Base-by-base conservation (phyloP, 1,140 invertebrate genomes). In the Argopecten irradians region DNA sequence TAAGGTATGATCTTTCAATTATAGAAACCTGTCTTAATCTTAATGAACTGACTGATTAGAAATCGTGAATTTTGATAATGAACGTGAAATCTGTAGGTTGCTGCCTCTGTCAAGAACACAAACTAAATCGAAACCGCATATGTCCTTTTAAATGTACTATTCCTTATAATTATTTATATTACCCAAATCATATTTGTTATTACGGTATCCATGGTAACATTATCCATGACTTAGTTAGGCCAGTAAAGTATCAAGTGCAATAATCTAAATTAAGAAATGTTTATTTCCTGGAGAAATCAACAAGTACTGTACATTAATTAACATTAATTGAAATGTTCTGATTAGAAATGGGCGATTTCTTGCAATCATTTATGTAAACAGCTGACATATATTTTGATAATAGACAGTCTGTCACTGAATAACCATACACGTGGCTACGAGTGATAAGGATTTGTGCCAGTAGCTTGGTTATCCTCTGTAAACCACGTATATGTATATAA, bases 261-360 rank as follows among this genome's bases (percentile, higher is more conserved):
- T 71, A 71, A 71, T 5, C 55, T 71, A 28, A 71, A 71, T 71
- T 71, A 71, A 71, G 22, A 71, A 46, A 71, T 71, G 55, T 71
- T 71, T 28, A 71, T 71, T 71, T 71, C 55, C 55, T 71, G 55
- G 55, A n/a, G 55, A 71, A 71, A 71, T 71, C 55, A 71, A 71
- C 55, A 71, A 28, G 22, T 71, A 46, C 28, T 71, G 55, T 71
- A 71, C 55, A 71, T 71, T 71, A 71, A 71, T 71, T n/a, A 71
- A n/a, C 55, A 28, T 71, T 71, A 71, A 71, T 71, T 71, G 28
- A 71, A 28, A 71, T 71, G 55, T n/a, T 71, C 22, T 71, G 28
- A 71, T 71, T 46, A 71, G 28, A 71, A 71, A 28, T 71, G 55
- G 28, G 55, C 55, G 28, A 71, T 71, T 71, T 28, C 55, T 28